phyloP scores from a whole-genome alignment of 2,888 invertebrate genomes.

The Phymatocera aterrima region DNA sequence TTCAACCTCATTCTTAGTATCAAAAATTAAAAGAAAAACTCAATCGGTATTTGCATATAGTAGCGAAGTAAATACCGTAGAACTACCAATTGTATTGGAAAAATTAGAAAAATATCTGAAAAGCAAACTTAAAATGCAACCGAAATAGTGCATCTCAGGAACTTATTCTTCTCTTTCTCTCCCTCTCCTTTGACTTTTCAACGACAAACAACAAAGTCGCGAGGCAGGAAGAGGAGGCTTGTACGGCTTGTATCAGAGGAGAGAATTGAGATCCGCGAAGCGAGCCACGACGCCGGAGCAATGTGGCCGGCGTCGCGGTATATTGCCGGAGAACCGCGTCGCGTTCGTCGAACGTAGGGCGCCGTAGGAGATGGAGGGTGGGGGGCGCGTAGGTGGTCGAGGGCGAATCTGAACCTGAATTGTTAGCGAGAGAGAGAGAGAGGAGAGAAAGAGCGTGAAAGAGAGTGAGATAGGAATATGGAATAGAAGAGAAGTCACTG shows the following conservation, averaged over 20 bases:
- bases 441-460: neutral
- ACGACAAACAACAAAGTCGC: neutral
- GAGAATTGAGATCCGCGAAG: neutral
- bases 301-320: conserved; percentile 26
- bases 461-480: neutral
- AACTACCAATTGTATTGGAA: no score
- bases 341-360: conserved; percentile 20
- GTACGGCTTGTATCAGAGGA: neutral
- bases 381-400: conserved; percentile 2
- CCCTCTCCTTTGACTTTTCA: neutral
- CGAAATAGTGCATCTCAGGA: no score
- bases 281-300: conserved; percentile 28
- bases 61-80: no score
- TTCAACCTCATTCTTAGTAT: no score
- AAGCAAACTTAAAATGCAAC: no score
- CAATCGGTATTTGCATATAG: no score
- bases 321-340: conserved; percentile 29
- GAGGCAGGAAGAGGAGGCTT: conserved; percentile 19
- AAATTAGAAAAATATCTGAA: no score
- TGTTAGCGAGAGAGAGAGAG: neutral
- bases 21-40: no score
- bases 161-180: neutral
- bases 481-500: neutral
- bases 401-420: neutral
- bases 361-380: conserved; percentile 8